Evolutionary conservation across 2,113 vertebrate genomes (phyloP).

Genomic region (Panurus biarmicus): DNA sequence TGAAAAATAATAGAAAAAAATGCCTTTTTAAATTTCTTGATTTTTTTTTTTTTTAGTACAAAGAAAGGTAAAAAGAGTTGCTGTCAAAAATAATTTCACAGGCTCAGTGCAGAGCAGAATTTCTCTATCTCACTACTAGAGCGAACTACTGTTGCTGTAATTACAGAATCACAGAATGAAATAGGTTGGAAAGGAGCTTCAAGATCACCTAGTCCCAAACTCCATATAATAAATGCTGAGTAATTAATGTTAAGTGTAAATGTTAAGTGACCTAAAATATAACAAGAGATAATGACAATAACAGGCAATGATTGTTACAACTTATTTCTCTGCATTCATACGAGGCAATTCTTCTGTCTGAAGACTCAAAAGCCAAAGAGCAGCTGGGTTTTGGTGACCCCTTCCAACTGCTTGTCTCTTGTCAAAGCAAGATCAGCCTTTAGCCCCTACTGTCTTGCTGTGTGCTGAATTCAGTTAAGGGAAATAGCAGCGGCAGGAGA

Average conservation of each 20-base stretch:
- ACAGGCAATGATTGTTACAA: not conserved
- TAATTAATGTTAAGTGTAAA: not conserved
- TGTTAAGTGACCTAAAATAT: not conserved
- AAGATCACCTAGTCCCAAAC: not conserved
- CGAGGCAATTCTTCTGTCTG: not conserved
- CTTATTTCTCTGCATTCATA: not conserved
- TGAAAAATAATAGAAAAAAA: not conserved
- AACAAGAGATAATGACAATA: not conserved
- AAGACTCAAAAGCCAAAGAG: not conserved
- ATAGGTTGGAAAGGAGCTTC: not conserved
- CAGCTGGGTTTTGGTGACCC: not conserved
- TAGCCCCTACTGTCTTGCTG: not conserved
- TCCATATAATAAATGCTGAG: not conserved
- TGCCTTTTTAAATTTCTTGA: not conserved
- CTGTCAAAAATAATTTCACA: not conserved
- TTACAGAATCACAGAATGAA: not conserved
- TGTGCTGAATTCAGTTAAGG: not conserved
- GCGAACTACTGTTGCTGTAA: not conserved
- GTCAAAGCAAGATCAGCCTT: not conserved
- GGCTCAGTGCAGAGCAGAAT: not conserved
- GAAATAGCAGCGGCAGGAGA: not conserved
- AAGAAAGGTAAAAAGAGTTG: not conserved
- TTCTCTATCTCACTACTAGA: not conserved
- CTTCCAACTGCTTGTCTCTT: not conserved
- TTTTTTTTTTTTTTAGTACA: not conserved